A percentile compares a stretch with the other conserved stretches of the same genome.
phyloP scores from a whole-genome alignment of 2,113 vertebrate species.

The Fregata magnificens region DNA sequence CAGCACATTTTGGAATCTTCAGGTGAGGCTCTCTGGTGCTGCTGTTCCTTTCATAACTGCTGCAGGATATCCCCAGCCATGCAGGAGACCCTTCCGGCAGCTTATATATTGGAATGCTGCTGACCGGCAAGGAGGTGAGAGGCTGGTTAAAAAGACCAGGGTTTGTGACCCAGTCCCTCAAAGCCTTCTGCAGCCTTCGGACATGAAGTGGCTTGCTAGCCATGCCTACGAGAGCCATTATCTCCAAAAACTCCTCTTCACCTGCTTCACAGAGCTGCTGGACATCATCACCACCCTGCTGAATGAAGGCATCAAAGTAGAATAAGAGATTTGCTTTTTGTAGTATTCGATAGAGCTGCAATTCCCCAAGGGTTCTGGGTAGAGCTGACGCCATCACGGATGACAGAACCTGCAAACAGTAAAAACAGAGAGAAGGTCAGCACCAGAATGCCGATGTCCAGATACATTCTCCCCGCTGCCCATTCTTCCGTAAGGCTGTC shows the following conservation, averaged over 20 bases:
- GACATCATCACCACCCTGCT: constrained; percentile 97
- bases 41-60: constrained; percentile 76
- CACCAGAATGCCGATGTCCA: rapidly evolving
- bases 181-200: constrained; percentile 92
- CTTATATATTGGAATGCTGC: constrained; percentile 98
- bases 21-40: constrained; percentile 79
- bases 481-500: neutral
- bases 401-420: constrained; percentile 51
- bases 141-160: constrained; percentile 97
- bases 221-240: constrained; percentile 98
- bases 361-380: constrained; percentile 94
- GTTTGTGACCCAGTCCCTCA: constrained; percentile 98
- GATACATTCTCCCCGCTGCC: rapidly evolving
- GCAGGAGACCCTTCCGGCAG: constrained; percentile 88
- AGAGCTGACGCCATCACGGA: constrained; percentile 92
- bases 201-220: constrained; percentile 97
- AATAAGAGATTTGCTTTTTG: constrained; percentile 95
- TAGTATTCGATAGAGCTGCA: constrained; percentile 96
- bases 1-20: constrained; percentile 86
- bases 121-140: constrained; percentile 92
- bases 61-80: constrained; percentile 79
- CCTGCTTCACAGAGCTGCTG: constrained; percentile 98
- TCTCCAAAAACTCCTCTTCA: constrained; percentile 97
- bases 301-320: constrained; percentile 98
- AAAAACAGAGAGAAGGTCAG: neutral